These are phyloP conservation scores for Ischnus inquisitorius DNA, from an alignment of 2,888 invertebrate genomes.

Conservation along the genomic window DNA sequence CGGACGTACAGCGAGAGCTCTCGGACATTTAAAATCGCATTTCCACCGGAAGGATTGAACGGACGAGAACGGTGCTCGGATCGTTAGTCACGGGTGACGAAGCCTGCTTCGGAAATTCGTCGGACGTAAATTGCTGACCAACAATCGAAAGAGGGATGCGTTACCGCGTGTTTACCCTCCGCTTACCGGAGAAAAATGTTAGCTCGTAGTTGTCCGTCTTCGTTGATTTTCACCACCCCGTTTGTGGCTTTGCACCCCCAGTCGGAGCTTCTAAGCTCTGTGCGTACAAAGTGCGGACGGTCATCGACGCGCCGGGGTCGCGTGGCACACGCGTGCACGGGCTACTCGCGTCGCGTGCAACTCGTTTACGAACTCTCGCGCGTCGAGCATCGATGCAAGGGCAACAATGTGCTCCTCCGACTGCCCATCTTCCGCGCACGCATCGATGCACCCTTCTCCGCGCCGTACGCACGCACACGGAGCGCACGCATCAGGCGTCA, in stretches of 20 bases:
- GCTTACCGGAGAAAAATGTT: conserved; percentile 28
- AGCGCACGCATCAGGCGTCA: not conserved
- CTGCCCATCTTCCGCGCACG: conserved; percentile 74
- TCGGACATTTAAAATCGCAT: conserved; percentile 19
- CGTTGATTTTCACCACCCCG: conserved; percentile 30
- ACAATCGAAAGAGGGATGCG: conserved; percentile 31
- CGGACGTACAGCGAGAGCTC: not conserved
- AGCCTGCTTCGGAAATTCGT: conserved; percentile 47
- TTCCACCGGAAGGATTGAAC: conserved; percentile 65
- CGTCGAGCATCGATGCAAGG: conserved; percentile 58
- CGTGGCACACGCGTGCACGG: conserved; percentile 78
- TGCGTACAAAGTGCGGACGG: conserved; percentile 3
- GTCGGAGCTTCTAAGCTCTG: conserved; percentile 31
- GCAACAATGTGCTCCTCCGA: conserved; percentile 43
- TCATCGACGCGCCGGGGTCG: conserved; percentile 71
- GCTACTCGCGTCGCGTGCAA: conserved; percentile 76
- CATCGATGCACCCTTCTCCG: conserved; percentile 74
- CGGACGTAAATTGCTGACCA: conserved; percentile 33
- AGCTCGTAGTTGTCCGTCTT: conserved; percentile 4
- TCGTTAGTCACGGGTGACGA: conserved; percentile 43
- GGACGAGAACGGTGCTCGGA: not conserved
- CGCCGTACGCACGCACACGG: conserved; percentile 3
- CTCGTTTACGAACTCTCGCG: conserved; percentile 71
- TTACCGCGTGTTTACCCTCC: conserved; percentile 38
- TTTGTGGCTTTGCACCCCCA: conserved; percentile 23